Percentiles rank a stretch among this genome's conserved stretches.
phyloP scores from a whole-genome alignment of 2,113 vertebrate species.

The Miniopterus natalensis region DNA sequence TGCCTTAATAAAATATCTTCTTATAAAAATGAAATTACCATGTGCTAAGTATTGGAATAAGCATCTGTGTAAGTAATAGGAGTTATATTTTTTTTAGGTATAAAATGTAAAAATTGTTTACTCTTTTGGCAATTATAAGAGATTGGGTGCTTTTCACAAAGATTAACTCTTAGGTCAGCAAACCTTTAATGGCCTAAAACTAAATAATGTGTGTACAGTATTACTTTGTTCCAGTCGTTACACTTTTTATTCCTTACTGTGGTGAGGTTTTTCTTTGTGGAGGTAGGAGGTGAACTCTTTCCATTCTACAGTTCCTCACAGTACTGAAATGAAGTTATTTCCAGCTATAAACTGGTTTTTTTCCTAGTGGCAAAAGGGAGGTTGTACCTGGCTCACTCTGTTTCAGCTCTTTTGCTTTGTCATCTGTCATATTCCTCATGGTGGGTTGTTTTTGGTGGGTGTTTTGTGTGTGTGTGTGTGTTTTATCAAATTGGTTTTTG shows the following conservation, averaged over 20 bases:
- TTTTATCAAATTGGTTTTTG: not conserved
- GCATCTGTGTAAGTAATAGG: not conserved
- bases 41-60: not conserved
- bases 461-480: not conserved
- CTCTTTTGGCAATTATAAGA: not conserved
- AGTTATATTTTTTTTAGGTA: not conserved
- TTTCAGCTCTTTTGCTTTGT: not conserved
- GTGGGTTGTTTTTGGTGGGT: not conserved
- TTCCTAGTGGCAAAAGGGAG: not conserved
- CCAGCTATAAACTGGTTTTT: not conserved
- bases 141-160: not conserved
- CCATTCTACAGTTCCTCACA: not conserved
- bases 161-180: not conserved
- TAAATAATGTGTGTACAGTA: not conserved
- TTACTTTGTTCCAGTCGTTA: not conserved
- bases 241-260: not conserved
- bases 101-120: not conserved
- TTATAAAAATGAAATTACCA: constrained; percentile 13
- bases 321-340: not conserved
- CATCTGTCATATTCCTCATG: not conserved
- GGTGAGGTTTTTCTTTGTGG: not conserved
- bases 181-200: not conserved
- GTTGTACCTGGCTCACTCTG: not conserved
- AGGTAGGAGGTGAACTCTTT: not conserved
- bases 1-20: not conserved